phyloP scores from a whole-genome alignment of 2,113 vertebrate genomes.

The Antechinus stuartii region DNA sequence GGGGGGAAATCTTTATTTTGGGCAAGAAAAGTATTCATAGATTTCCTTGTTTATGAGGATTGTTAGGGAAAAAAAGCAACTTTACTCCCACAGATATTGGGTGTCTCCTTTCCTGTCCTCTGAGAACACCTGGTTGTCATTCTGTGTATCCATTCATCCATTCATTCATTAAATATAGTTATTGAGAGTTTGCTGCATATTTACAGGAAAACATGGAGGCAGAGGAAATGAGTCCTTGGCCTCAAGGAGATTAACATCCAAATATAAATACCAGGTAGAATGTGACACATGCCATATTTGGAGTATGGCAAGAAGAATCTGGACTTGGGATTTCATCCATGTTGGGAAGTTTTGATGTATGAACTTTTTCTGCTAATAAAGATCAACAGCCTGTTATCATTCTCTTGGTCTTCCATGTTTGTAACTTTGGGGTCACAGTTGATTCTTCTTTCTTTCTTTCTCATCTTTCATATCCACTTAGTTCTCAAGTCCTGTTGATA shows the following conservation, averaged over 20 bases:
- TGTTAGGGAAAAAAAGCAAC: not conserved
- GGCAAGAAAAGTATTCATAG: not conserved
- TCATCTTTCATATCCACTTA: not conserved
- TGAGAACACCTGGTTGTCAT: not conserved
- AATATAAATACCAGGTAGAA: not conserved
- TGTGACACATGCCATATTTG: not conserved
- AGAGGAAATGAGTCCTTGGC: not conserved
- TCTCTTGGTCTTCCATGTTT: not conserved
- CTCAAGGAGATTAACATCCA: not conserved
- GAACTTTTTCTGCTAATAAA: not conserved
- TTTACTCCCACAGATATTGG: not conserved
- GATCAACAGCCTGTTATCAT: not conserved
- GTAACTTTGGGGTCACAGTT: not conserved
- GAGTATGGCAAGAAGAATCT: not conserved
- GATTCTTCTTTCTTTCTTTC: not conserved
- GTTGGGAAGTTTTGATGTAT: not conserved
- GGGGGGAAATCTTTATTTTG: not conserved
- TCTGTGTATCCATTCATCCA: not conserved
- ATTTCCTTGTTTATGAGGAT: not conserved
- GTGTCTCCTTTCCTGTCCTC: not conserved
- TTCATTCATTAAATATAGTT: not conserved
- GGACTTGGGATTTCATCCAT: not conserved
- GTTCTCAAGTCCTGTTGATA: not conserved
- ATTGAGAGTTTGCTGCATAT: not conserved
- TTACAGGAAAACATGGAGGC: not conserved